A percentile compares a stretch with the other conserved stretches of the same genome.
Conservation (phyloP, 2,113 vertebrate genomes). For the Rousettus leschenaultii region DNA sequence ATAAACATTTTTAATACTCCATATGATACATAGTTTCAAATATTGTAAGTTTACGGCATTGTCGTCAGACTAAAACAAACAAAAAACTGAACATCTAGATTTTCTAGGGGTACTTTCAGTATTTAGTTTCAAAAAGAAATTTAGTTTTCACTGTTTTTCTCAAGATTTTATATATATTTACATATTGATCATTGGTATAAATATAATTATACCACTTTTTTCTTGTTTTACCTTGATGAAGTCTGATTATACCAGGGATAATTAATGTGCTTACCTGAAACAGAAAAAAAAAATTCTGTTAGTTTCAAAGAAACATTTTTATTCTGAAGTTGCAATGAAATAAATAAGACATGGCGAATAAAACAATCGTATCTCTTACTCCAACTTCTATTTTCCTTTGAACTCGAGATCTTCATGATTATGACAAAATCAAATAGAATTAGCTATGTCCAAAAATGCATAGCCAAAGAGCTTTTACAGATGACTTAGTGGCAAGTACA, state of each 20-base stretch:
- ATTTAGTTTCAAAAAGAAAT: neutral
- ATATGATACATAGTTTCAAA: neutral
- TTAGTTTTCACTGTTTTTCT: neutral
- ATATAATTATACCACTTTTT: slow-evolving; percentile 17
- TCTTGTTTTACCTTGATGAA: slow-evolving; percentile 81
- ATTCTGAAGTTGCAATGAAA: neutral
- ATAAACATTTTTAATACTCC: neutral
- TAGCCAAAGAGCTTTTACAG: neutral
- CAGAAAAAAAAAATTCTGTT: slow-evolving; percentile 65
- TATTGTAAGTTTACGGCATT: neutral
- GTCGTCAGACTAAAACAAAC: neutral
- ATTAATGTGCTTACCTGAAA: slow-evolving; percentile 85
- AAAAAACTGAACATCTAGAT: neutral
- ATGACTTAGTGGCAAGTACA: neutral
- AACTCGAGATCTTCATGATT: neutral
- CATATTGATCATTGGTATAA: neutral
- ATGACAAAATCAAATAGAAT: neutral
- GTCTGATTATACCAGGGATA: slow-evolving; percentile 72
- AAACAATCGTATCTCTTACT: neutral
- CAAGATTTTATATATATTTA: neutral
- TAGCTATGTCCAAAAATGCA: neutral
- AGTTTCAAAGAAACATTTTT: slow-evolving; percentile 37
- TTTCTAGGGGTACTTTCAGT: neutral
- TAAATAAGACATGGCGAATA: neutral
- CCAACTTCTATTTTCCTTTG: neutral